phyloP scores from a whole-genome alignment of 2,888 invertebrate species.

The Strigamia maritima region DNA sequence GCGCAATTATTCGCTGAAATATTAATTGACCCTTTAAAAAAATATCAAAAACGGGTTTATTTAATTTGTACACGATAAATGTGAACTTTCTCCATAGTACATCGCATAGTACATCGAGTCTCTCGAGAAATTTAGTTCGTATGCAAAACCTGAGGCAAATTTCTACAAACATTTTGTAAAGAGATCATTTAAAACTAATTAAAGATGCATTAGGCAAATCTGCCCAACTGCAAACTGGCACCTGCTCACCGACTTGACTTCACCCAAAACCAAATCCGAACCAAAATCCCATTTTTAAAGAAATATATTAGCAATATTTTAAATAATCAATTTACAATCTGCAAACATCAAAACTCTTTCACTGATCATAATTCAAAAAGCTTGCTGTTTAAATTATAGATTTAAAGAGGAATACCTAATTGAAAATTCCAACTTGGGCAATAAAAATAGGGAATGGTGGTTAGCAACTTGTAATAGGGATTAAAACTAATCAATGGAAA shows the following conservation, averaged over 20 bases:
- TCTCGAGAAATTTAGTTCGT: conserved; percentile 19
- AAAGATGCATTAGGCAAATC: conserved; percentile 30
- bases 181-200: conserved; percentile 30
- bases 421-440: conserved; percentile 12
- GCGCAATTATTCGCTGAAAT: no score
- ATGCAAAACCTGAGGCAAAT: conserved; percentile 31
- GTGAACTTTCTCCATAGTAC: not conserved
- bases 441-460: conserved; percentile 14
- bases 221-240: conserved; percentile 16
- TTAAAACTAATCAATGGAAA: conserved; percentile 28
- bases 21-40: no score
- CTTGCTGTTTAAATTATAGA: not conserved
- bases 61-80: not conserved
- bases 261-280: not conserved
- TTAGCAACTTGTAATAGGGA: conserved; percentile 23
- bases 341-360: not conserved
- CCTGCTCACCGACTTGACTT: conserved; percentile 1
- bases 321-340: conserved; percentile 4
- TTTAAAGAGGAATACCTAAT: not conserved
- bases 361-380: not conserved
- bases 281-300: not conserved
- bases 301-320: conserved; percentile 3
- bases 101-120: not conserved
- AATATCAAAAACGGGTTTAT: no score
- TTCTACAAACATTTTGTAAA: conserved; percentile 26